Conservation (phyloP, 2,797 vertebrate species). For the Okamejei kenojei region DNA sequence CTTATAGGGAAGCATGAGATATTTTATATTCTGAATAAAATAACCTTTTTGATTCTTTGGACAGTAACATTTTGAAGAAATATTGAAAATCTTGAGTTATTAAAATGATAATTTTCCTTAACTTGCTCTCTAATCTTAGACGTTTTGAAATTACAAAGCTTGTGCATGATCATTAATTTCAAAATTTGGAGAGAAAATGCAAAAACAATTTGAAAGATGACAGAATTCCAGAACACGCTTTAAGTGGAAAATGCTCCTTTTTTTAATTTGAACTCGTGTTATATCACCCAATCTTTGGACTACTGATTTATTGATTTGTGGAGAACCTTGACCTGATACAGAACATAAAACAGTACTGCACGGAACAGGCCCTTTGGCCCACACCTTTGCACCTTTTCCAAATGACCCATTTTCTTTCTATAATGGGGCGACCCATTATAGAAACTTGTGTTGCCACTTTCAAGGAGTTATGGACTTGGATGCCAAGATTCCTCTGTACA, state of each 20-base stretch:
- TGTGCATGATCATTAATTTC: no score
- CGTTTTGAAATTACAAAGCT: background rate
- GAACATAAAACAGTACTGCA: background rate
- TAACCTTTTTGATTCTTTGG: background rate
- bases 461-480: no score
- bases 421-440: no score
- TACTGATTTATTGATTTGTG: background rate
- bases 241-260: background rate
- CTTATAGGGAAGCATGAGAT: background rate
- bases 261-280: background rate
- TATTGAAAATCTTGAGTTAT: no score
- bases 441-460: no score
- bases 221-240: background rate
- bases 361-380: no score
- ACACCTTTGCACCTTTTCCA: no score
- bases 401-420: no score
- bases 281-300: no score
- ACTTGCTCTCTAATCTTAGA: background rate
- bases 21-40: background rate
- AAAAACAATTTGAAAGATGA: background rate
- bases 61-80: background rate
- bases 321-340: background rate
- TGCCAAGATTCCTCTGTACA: no score
- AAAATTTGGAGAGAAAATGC: background rate
- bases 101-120: background rate